Evolutionary conservation across 30 jellyfish, hydroid and myxozoan species (phyloP), one percentile per base, ranked within the genome.

Genomic region (Nemopilema nomurai): DNA sequence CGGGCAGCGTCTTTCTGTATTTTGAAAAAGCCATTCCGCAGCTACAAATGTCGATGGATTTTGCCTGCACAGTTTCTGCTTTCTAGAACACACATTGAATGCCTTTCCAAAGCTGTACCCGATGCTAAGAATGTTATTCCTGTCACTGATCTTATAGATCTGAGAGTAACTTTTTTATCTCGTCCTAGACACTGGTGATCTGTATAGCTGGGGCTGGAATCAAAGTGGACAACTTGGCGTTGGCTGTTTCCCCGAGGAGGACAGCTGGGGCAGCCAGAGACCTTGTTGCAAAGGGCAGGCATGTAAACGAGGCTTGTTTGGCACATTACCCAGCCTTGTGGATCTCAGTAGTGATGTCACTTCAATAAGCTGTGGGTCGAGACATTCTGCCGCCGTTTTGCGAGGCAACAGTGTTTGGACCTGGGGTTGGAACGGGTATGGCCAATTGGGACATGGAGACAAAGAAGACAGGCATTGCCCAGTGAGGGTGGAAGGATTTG

Each of bases 161-260:
- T n/a, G n/a, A n/a, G 6, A 41, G 6, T 41, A 41, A 13, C 6
- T 3, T 41, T 41, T 13, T 41, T 27, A 17, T 0, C 62, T 31
- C 24, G 18, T 62, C 70, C 63, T 51, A 96, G 99, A 80, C 50
- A 25, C 87, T 69, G 98, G 98, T 79, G 99, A 91, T 68, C 51
- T 91, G n/a, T 96, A 96, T 77, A 51, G 90, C 21, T 96, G 99
- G 99, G 99, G 99, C 24, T 96, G 99, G 99, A 96, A 96, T 81
- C 98, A 96, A 77, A 96, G 99, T 82, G 98, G 98, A 1, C 99
- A 96, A 67, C 89, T 91, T 50, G 99, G 99, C 19, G 49, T 79
- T 8, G 97, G 92, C 8, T 77, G 87, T 69, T 79, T 30, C 19
- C 77, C 77, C 1, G 62, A 52, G 0, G 83, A 29, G 18, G 80